Conservation (phyloP, 2,888 invertebrate genomes). For the Drosophila greeni region DNA sequence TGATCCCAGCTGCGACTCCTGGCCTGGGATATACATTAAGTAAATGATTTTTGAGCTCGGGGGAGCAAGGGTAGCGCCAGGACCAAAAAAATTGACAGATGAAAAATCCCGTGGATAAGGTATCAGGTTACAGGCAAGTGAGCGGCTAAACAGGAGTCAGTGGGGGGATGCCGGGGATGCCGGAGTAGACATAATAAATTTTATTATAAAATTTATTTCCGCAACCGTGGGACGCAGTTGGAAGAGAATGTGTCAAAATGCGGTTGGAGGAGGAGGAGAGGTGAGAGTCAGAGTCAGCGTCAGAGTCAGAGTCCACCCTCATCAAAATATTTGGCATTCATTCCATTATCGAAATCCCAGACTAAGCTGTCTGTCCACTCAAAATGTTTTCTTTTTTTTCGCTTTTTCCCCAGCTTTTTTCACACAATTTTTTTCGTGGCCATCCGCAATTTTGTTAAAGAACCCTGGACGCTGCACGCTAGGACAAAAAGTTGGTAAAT, state of each 20-base stretch:
- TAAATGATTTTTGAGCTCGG: conserved; percentile 64
- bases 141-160: conserved; percentile 54
- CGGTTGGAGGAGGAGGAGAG: conserved; percentile 41
- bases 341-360: conserved; percentile 74
- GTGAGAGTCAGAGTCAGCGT: too few species aligned
- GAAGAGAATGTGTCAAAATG: conserved; percentile 68
- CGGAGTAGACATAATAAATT: conserved; percentile 59
- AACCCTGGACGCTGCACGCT: conserved; percentile 48
- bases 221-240: conserved; percentile 13
- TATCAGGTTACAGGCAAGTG: conserved; percentile 72
- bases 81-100: conserved; percentile 63
- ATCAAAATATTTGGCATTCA: conserved; percentile 75
- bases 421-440: conserved; percentile 30
- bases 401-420: conserved; percentile 6
- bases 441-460: conserved; percentile 35
- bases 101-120: conserved; percentile 48
- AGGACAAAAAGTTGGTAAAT: conserved; percentile 48
- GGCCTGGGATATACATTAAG: conserved; percentile 55
- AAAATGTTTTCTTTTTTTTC: conserved; percentile 11
- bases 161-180: conserved; percentile 4
- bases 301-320: conserved; percentile 55
- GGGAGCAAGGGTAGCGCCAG: conserved; percentile 26
- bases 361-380: conserved; percentile 53
- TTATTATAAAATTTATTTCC: conserved; percentile 74
- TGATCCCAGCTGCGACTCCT: conserved; percentile 41